Conservation (phyloP, 2,113 vertebrate species). For the Erythrocercus mccallii region DNA sequence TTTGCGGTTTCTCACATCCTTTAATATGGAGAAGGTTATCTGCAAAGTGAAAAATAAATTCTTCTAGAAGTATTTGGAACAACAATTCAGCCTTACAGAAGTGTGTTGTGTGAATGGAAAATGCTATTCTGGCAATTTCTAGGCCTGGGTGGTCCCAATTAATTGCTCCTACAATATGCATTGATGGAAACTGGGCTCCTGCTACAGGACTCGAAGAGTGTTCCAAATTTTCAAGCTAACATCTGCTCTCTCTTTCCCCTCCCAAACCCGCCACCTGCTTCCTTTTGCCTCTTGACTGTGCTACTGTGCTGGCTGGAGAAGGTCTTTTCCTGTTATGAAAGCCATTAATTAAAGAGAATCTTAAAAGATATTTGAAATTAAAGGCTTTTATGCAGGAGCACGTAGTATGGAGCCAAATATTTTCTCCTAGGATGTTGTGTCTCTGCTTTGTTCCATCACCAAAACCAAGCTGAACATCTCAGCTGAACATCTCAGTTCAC, state of each 20-base stretch:
- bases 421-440: neutral
- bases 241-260: conserved; percentile 45
- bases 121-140: conserved; percentile 25
- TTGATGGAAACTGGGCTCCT: conserved; percentile 62
- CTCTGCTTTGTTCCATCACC: neutral
- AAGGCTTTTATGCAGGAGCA: neutral
- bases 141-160: conserved; percentile 16
- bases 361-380: neutral
- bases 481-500: neutral
- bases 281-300: conserved; percentile 37
- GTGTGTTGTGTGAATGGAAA: neutral
- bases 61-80: neutral
- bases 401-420: neutral
- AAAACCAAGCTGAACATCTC: neutral
- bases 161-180: conserved; percentile 56
- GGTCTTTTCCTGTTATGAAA: conserved; percentile 47
- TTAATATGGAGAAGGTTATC: neutral
- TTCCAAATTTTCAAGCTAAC: conserved; percentile 48
- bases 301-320: conserved; percentile 15
- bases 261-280: conserved; percentile 50
- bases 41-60: neutral
- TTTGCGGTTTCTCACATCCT: neutral
- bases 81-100: neutral
- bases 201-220: accelerated
- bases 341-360: conserved; percentile 36